Conservation (phyloP, 2,113 vertebrate species). For the Periophthalmus modestus region DNA sequence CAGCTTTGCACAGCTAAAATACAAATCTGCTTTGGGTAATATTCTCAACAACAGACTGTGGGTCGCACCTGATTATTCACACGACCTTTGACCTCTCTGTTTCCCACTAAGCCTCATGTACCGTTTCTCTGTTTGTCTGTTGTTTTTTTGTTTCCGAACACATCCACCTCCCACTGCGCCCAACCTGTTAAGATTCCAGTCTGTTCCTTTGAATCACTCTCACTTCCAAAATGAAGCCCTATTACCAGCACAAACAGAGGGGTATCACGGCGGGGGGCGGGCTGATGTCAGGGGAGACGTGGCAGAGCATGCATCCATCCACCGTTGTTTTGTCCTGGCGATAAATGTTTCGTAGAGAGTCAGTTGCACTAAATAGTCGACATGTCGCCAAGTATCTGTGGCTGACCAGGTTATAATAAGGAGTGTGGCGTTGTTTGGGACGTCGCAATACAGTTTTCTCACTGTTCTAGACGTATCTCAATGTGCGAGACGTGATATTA, state of each 20-base stretch:
- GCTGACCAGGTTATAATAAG: background rate
- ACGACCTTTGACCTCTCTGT: constrained; percentile 14
- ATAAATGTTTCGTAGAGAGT: constrained; percentile 20
- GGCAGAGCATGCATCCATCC: constrained; percentile 14
- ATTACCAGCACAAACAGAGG: constrained; percentile 27
- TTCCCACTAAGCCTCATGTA: constrained; percentile 20
- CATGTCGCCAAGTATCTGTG: background rate
- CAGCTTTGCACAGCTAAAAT: background rate
- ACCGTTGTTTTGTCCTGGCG: background rate
- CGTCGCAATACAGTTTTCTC: no score
- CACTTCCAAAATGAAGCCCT: constrained; percentile 58
- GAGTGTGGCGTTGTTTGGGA: background rate
- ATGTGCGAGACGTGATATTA: no score
- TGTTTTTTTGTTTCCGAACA: constrained; percentile 21
- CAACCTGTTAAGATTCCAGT: constrained; percentile 37
- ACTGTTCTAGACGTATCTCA: no score
- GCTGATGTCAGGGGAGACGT: constrained; percentile 12
- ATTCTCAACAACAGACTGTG: background rate
- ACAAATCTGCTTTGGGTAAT: background rate
- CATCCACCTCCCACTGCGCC: constrained; percentile 30
- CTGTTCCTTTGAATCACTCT: constrained; percentile 40
- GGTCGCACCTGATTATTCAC: background rate
- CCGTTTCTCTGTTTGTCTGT: constrained; percentile 24
- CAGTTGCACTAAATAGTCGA: background rate
- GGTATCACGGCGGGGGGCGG: constrained; percentile 19